Evolutionary conservation across 2,113 vertebrate species (phyloP), one percentile per base, ranked within the genome.

Genomic region (Chinchilla lanigera): DNA sequence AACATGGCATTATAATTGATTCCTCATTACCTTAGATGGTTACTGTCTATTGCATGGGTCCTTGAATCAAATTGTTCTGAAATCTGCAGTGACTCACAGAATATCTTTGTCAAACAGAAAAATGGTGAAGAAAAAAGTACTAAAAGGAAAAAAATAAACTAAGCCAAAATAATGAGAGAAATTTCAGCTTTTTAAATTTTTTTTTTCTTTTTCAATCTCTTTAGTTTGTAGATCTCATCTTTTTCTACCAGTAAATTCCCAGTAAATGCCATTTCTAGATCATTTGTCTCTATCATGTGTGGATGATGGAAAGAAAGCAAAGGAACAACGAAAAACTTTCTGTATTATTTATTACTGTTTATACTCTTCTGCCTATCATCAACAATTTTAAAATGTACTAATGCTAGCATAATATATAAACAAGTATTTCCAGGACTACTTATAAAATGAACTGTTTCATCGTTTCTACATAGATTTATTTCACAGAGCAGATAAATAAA

Each of bases 361-460:
- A 69, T n/a, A 69, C 0, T 89, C 24, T 91, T 5, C 4, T n/a
- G 2, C 69, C 22, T 52, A 12, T 67, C 61, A 54, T 60, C 47
- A 75, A 81, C 8, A 86, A 52, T 44, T 95, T 82, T 28, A 86
- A 96, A 86, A 86, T 61, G 20, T 38, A 86, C 65, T 44, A 88
- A 50, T 50, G 65, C n/a, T 71, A n/a, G 38, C 17, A 5, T 12
- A 20, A 67, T 58, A 3, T 24, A 52, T 84, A 92, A 83, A 77
- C 1, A 75, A 24, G 26, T 67, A 73, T 89, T 95, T 67, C 86
- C 47, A 80, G 33, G 28, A 38, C 10, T 35, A 89, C 1, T 69
- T 96, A 38, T 92, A 92, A 95, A 94, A 73, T 16, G 54, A 63
- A 81, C 52, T 50, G 65, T 19, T 83, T 95, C 12, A 75, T 35